These are phyloP conservation scores for Copidosoma aretas DNA, from an alignment of 2,888 invertebrate genomes.

Conservation along the genomic window DNA sequence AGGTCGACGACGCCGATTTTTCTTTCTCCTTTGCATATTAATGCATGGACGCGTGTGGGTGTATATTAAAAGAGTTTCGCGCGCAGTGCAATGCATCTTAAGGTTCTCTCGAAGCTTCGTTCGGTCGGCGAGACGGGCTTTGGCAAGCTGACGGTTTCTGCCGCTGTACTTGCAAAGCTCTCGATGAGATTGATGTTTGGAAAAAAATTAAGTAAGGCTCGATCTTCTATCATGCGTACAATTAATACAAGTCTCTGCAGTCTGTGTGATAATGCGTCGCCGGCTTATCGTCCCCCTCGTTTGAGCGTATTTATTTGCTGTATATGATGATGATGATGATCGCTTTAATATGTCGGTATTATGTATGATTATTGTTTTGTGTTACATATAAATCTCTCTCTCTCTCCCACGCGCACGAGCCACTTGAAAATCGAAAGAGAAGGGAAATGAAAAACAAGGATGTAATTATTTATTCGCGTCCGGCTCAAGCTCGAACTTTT, in stretches of 20 bases:
- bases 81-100: not conserved
- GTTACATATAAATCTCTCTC: not conserved
- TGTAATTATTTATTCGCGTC: constrained; percentile 45
- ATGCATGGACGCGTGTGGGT: no score
- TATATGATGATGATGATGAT: constrained; percentile 7
- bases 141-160: no score
- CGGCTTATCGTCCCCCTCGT: constrained; percentile 10
- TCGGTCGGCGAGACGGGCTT: not conserved
- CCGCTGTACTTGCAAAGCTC: not conserved
- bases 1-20: not conserved
- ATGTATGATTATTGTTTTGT: constrained; percentile 13
- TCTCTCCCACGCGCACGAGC: constrained; percentile 42
- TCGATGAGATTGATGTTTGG: not conserved
- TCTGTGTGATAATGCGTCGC: constrained; percentile 40
- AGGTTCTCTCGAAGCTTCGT: constrained; percentile 32
- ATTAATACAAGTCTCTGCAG: no score
- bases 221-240: not conserved
- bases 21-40: not conserved
- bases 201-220: not conserved
- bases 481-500: constrained; percentile 40
- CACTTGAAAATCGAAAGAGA: constrained; percentile 44
- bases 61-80: no score
- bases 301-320: constrained; percentile 21
- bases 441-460: no score
- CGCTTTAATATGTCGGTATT: not conserved